Evolutionary conservation across 1,140 invertebrate genomes (phyloP).

Genomic region (Drosophila hydei): DNA sequence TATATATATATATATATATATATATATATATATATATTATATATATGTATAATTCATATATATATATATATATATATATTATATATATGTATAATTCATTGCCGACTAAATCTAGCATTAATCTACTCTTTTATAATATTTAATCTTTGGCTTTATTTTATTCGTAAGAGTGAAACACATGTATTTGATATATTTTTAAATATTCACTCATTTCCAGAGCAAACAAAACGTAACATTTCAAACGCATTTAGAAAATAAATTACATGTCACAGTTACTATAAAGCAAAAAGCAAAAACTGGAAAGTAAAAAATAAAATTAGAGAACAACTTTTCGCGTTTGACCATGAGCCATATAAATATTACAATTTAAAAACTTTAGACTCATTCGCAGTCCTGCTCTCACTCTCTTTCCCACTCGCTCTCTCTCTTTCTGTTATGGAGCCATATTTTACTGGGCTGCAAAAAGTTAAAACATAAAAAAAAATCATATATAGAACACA

Average conservation of each 20-base stretch:
- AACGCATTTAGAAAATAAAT: slow-evolving; percentile 52
- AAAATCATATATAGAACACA: slow-evolving; percentile 13
- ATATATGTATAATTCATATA: too few relatives aligned
- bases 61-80: too few relatives aligned
- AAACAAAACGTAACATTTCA: slow-evolving; percentile 14
- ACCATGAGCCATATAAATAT: slow-evolving; percentile 67
- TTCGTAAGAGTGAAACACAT: too few relatives aligned
- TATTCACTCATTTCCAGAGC: slow-evolving; percentile 21
- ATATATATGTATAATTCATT: too few relatives aligned
- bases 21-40: too few relatives aligned
- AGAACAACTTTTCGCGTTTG: slow-evolving; percentile 42
- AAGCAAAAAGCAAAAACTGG: slow-evolving; percentile 1
- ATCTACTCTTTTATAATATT: too few relatives aligned
- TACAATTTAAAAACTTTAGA: slow-evolving; percentile 58
- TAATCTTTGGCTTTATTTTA: too few relatives aligned
- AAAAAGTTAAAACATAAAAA: not conserved
- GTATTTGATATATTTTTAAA: not conserved
- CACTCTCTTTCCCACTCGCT: not conserved
- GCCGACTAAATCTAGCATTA: too few relatives aligned
- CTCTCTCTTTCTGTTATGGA: slow-evolving; percentile 25
- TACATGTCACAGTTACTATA: slow-evolving; percentile 22
- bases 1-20: too few relatives aligned
- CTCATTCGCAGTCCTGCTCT: too few relatives aligned
- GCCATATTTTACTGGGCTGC: slow-evolving; percentile 14
- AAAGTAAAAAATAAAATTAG: slow-evolving; percentile 8